phyloP scores from a whole-genome alignment of 2,113 vertebrate species.

The Oncorhynchus clarkii region DNA sequence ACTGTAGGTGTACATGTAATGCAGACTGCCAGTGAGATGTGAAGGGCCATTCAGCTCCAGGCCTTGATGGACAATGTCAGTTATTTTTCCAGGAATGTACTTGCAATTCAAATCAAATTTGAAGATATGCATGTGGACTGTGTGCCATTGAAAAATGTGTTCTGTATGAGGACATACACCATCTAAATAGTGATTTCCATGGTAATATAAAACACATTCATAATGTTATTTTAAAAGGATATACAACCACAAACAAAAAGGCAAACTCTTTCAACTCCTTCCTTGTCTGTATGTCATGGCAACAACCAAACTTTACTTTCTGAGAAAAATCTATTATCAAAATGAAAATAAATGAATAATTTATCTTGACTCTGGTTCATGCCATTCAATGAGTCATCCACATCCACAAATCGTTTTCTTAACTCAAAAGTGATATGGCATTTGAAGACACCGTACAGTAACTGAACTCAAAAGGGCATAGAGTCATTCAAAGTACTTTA shows the following conservation, averaged over 20 bases:
- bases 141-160: neutral
- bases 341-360: neutral
- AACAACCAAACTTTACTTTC: no score
- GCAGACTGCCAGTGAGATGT: no score
- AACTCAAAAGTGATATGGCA: neutral
- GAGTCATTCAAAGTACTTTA: no score
- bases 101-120: no score
- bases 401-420: neutral
- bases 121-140: neutral
- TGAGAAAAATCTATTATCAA: no score
- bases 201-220: neutral
- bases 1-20: no score
- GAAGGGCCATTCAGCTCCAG: no score
- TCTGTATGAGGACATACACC: neutral
- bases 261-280: neutral
- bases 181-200: neutral
- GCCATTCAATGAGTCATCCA: neutral
- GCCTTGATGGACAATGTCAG: no score
- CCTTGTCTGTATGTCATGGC: no score
- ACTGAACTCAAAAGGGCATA: no score
- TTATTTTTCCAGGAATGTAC: no score
- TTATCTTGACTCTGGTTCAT: neutral
- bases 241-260: neutral
- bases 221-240: neutral
- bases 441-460: neutral